Percentiles rank a stretch among this genome's conserved stretches.
These are phyloP conservation scores for Hyles lineata DNA, from an alignment of 2,888 invertebrate genomes.

Conservation along the genomic window DNA sequence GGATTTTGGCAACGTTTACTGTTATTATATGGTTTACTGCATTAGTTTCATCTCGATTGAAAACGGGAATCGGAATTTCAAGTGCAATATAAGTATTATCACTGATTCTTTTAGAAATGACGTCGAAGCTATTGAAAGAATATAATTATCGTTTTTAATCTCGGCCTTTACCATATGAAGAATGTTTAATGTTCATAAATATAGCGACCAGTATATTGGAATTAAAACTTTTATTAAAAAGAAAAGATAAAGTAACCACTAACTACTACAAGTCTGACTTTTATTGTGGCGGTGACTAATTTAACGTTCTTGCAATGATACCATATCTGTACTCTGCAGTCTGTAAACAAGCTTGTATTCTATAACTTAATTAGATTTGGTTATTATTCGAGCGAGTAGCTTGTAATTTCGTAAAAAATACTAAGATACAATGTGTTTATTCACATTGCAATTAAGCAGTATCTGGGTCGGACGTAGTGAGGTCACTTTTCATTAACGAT, in stretches of 20 bases:
- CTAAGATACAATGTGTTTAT: slow-evolving; percentile 14
- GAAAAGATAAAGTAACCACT: too few species aligned
- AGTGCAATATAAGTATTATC: neutral
- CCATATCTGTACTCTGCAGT: too few species aligned
- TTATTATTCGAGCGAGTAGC: neutral
- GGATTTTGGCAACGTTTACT: slow-evolving; percentile 6
- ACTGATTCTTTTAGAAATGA: neutral
- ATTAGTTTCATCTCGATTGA: slow-evolving; percentile 6
- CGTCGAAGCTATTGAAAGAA: too few species aligned
- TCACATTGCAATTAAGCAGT: slow-evolving; percentile 38
- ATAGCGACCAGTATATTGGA: too few species aligned
- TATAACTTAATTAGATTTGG: neutral
- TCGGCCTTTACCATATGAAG: too few species aligned
- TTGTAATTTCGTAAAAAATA: neutral
- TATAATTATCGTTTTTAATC: too few species aligned
- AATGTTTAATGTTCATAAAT: too few species aligned
- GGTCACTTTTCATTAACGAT: slow-evolving; percentile 77
- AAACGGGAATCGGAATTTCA: neutral
- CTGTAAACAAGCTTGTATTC: neutral
- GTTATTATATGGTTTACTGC: slow-evolving; percentile 3
- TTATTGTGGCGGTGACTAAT: too few species aligned
- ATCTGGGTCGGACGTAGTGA: slow-evolving; percentile 77
- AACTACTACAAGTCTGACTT: too few species aligned
- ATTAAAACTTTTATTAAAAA: too few species aligned
- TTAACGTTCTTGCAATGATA: too few species aligned